These are phyloP conservation scores for Sitophilus oryzae DNA, from an alignment of 1,140 invertebrate genomes.

Conservation along the genomic window DNA sequence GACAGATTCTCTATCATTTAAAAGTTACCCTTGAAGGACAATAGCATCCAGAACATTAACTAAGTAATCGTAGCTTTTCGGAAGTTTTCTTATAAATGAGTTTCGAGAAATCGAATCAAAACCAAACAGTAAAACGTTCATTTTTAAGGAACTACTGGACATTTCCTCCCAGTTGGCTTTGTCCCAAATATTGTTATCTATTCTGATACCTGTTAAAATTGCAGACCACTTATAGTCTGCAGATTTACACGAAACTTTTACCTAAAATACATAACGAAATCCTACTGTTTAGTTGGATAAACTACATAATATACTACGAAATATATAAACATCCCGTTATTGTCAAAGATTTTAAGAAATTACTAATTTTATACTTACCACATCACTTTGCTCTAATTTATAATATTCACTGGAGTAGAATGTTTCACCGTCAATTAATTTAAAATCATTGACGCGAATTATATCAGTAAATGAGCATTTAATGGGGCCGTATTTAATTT, in stretches of 20 bases:
- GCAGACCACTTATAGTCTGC: constrained; percentile 48
- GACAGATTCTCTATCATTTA: no score
- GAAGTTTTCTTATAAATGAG: constrained; percentile 79
- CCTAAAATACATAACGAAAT: constrained; percentile 6
- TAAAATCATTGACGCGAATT: constrained; percentile 54
- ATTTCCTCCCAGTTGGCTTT: constrained; percentile 50
- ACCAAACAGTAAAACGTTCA: constrained; percentile 84
- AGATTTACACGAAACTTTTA: constrained; percentile 41
- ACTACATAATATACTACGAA: no score
- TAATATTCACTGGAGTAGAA: constrained; percentile 53
- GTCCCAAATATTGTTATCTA: constrained; percentile 46
- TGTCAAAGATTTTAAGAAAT: no score
- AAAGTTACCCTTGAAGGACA: constrained; percentile 60
- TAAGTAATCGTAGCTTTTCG: constrained; percentile 73
- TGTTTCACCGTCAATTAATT: constrained; percentile 46
- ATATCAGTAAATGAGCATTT: constrained; percentile 57
- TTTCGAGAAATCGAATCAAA: constrained; percentile 87
- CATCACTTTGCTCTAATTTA: constrained; percentile 58
- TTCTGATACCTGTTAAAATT: constrained; percentile 52
- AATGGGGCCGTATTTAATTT: constrained; percentile 47
- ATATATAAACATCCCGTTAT: no score
- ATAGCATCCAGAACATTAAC: constrained; percentile 61
- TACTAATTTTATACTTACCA: constrained; percentile 60
- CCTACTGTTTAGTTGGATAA: no score
- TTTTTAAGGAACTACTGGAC: constrained; percentile 47